These are phyloP conservation scores for Ariolimax columbianus DNA, from an alignment of 2,888 invertebrate species.

Conservation along the genomic window DNA sequence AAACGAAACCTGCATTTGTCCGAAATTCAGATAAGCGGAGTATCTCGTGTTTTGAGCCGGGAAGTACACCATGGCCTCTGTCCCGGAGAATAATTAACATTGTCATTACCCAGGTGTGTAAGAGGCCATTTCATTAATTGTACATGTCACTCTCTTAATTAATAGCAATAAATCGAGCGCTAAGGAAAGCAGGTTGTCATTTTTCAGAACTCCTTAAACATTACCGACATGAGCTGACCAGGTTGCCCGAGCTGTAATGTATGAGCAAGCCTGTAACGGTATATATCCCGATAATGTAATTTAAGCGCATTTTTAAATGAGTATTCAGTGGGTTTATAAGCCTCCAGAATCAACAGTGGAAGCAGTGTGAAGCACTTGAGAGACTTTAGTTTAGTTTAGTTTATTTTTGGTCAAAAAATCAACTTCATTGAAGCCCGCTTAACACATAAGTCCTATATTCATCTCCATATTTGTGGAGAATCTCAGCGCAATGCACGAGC, in stretches of 20 bases:
- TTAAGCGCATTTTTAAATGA: no score
- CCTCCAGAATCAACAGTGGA: no score
- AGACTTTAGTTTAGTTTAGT: no score
- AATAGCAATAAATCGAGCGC: slow-evolving; percentile 37
- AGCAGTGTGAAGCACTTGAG: no score
- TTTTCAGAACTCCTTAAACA: background rate
- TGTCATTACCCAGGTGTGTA: slow-evolving; percentile 44
- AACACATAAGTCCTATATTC: no score
- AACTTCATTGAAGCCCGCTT: no score
- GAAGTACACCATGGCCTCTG: background rate
- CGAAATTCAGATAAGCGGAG: background rate
- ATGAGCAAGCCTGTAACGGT: no score
- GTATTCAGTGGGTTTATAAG: no score
- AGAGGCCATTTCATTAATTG: slow-evolving; percentile 33
- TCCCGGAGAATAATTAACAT: slow-evolving; percentile 36
- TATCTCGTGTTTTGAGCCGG: background rate
- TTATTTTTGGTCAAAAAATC: no score
- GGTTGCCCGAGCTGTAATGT: background rate
- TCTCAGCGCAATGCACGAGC: no score
- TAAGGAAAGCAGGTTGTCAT: background rate
- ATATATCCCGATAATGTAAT: no score
- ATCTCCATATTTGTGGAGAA: no score
- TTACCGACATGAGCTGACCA: background rate
- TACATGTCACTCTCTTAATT: slow-evolving; percentile 34
- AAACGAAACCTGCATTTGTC: background rate